Conservation (phyloP, 2,888 invertebrate species). For the Luperina testacea region DNA sequence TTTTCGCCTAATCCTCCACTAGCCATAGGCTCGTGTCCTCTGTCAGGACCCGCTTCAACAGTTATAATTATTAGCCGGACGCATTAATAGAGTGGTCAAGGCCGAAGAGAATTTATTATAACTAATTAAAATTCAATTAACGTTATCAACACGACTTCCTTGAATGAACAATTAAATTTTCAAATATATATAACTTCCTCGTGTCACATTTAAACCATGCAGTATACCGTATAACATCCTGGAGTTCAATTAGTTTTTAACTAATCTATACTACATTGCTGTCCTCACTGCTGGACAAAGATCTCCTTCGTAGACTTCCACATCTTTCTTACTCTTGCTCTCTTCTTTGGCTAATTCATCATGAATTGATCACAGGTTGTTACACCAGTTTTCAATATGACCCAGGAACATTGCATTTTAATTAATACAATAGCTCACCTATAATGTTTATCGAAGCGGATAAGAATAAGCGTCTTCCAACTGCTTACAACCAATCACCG, state of each 20-base stretch:
- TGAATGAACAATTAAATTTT: constrained; percentile 28
- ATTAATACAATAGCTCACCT: too few species aligned
- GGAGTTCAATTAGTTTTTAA: background rate
- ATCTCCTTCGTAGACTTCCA: too few species aligned
- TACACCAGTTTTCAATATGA: background rate
- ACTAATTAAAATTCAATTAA: constrained; percentile 49
- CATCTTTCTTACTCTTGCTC: background rate
- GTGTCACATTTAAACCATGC: background rate
- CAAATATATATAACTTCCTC: constrained; percentile 38
- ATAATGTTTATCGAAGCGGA: background rate
- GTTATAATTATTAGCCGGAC: constrained; percentile 14
- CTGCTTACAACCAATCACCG: background rate
- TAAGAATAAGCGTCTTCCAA: too few species aligned
- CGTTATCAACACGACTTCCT: constrained; percentile 47
- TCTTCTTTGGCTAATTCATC: background rate
- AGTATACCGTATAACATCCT: background rate
- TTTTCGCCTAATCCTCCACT: too few species aligned
- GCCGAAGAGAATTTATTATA: constrained; percentile 40
- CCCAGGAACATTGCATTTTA: background rate
- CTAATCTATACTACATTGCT: too few species aligned
- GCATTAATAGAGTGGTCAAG: constrained; percentile 30
- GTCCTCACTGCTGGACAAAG: too few species aligned
- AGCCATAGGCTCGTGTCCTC: background rate
- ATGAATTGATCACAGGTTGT: background rate
- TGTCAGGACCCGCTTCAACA: constrained; percentile 11